These are phyloP conservation scores for Caprella mutica DNA, from an alignment of 2,888 invertebrate species.

Conservation along the genomic window DNA sequence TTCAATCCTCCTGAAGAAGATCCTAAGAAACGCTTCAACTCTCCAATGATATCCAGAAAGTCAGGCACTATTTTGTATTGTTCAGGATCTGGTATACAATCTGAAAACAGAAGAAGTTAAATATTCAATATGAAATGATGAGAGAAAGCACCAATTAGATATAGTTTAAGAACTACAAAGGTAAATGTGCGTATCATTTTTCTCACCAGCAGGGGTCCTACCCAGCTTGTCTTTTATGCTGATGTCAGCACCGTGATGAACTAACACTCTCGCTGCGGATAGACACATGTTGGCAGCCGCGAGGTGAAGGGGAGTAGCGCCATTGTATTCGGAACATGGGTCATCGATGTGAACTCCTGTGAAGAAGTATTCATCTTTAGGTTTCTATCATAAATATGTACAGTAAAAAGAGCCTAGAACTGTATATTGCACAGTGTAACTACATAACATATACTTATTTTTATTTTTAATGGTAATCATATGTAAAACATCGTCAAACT, in stretches of 20 bases:
- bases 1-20: slow-evolving; percentile 10
- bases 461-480: neutral
- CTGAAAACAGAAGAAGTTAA: too few relatives aligned
- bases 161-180: too few relatives aligned
- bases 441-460: too few relatives aligned
- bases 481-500: neutral
- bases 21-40: slow-evolving; percentile 39
- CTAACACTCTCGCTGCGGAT: slow-evolving; percentile 40
- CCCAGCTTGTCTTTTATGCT: slow-evolving; percentile 34
- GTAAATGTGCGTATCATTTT: neutral
- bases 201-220: slow-evolving; percentile 36
- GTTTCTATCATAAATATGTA: too few relatives aligned
- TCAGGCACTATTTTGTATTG: slow-evolving; percentile 41
- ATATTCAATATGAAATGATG: too few relatives aligned
- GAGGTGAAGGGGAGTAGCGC: slow-evolving; percentile 45
- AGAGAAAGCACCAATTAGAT: too few relatives aligned
- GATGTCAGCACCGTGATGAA: slow-evolving; percentile 24
- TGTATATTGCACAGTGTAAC: too few relatives aligned
- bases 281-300: slow-evolving; percentile 44
- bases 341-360: slow-evolving; percentile 42
- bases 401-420: too few relatives aligned
- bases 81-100: slow-evolving; percentile 42
- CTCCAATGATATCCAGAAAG: slow-evolving; percentile 39
- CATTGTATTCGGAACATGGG: slow-evolving; percentile 44
- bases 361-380: too few relatives aligned